These are phyloP conservation scores for Nerophis ophidion DNA, from an alignment of 2,113 vertebrate genomes.

Conservation along the genomic window DNA sequence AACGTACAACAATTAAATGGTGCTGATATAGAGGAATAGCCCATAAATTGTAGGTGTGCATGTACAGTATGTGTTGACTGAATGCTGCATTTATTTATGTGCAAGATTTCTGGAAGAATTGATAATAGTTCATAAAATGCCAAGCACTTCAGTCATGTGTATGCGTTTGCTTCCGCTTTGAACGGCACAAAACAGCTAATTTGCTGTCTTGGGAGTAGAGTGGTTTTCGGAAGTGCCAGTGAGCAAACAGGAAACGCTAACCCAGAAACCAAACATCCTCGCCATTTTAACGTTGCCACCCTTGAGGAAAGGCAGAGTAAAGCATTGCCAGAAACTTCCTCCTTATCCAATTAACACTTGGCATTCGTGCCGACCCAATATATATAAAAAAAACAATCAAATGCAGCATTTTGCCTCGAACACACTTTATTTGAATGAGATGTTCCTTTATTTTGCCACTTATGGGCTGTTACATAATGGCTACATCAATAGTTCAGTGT, in stretches of 20 bases:
- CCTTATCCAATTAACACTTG: neutral
- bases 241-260: neutral
- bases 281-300: neutral
- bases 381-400: neutral
- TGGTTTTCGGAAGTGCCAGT: neutral
- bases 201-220: neutral
- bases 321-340: neutral
- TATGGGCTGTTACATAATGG: neutral
- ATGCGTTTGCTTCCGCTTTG: neutral
- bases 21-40: no score
- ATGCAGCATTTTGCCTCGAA: neutral
- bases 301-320: neutral
- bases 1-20: no score
- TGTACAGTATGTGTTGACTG: neutral
- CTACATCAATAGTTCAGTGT: neutral
- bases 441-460: neutral
- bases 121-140: neutral
- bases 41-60: neutral
- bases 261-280: neutral
- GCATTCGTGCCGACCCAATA: neutral
- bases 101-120: neutral
- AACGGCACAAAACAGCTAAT: neutral
- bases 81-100: neutral
- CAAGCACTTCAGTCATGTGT: neutral
- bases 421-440: neutral